A percentile compares a stretch with the other conserved stretches of the same genome.
Conservation (phyloP, 2,113 vertebrate species). For the Cairina moschata region DNA sequence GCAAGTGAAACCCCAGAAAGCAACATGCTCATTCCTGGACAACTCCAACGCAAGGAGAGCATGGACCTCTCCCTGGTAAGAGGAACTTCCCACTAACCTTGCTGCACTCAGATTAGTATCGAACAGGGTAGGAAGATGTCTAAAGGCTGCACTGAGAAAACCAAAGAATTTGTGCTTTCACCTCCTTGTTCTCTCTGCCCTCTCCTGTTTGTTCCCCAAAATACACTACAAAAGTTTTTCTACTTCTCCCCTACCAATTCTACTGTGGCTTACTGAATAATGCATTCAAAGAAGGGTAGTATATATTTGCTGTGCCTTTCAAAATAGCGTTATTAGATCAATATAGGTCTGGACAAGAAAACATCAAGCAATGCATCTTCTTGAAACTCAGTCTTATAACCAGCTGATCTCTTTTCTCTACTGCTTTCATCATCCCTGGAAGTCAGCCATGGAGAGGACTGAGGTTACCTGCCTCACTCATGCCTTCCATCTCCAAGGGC, state of each 20-base stretch:
- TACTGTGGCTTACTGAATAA: neutral
- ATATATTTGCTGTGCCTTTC: neutral
- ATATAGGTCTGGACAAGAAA: neutral
- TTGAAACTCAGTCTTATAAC: neutral
- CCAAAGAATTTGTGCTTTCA: neutral
- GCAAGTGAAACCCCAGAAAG: neutral
- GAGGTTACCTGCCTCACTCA: neutral
- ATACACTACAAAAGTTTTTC: neutral
- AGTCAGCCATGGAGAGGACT: neutral
- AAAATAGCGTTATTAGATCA: neutral
- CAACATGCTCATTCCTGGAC: fast-evolving
- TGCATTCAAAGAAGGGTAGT: neutral
- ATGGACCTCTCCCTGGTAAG: neutral
- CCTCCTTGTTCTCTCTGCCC: neutral
- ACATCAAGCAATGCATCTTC: neutral
- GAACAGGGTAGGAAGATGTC: neutral
- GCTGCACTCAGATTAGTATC: neutral
- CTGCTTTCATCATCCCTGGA: neutral
- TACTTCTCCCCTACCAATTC: neutral
- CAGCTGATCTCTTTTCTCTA: neutral
- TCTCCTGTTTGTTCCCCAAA: neutral
- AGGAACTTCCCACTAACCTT: neutral
- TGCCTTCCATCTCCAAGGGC: neutral
- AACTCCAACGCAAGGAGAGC: neutral
- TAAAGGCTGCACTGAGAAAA: neutral